Evolutionary conservation across 2,797 vertebrate species (phyloP), one percentile per base, ranked within the genome.

Genomic region (Rhyacichthys aspro): DNA sequence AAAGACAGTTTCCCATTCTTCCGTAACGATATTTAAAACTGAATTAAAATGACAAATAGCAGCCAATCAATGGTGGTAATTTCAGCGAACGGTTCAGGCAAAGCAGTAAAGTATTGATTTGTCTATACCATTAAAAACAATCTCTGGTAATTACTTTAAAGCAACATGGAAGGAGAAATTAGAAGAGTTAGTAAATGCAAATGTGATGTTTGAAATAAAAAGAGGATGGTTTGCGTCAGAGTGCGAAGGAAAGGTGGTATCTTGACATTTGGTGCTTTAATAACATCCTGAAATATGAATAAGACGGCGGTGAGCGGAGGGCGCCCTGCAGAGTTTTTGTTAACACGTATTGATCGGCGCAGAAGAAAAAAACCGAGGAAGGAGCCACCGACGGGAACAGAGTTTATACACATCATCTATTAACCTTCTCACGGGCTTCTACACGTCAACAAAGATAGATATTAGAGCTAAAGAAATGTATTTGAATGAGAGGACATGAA

Each of bases 261-360:
- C 88, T 89, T 92, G 91, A 90, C 89, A 91, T 92, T 91, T 92
- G 43, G 17, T 71, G 70, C 79, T 87, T 76, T 91, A 88, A 89
- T 86, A 88, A 86, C 84, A 80, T 76, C 79, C 76, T 83, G 84
- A 85, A 86, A 89, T 89, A 89, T 87, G 88, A 89, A 89, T 89
- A 84, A 81, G 79, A 58, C 76, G 11, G 54, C 39, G 59, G 75
- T 61, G 74, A 76, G 73, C 63, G 76, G 63, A 74, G 77, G 61
- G 67, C 74, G 78, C 66, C 81, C 77, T 37, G 70, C 70, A 53
- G 73, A 78, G 83, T 82, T 83, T 86, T 90, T 83, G 82, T 84
- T 84, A 82, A 77, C 78, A 64, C 79, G 53, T 89, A 89, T 88
- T 82, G 90, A 91, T 89, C 81, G 79, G 70, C 71, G 54, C 57